Evolutionary conservation across 1,140 invertebrate genomes (phyloP).

Genomic region (Dendrolimus kikuchii): DNA sequence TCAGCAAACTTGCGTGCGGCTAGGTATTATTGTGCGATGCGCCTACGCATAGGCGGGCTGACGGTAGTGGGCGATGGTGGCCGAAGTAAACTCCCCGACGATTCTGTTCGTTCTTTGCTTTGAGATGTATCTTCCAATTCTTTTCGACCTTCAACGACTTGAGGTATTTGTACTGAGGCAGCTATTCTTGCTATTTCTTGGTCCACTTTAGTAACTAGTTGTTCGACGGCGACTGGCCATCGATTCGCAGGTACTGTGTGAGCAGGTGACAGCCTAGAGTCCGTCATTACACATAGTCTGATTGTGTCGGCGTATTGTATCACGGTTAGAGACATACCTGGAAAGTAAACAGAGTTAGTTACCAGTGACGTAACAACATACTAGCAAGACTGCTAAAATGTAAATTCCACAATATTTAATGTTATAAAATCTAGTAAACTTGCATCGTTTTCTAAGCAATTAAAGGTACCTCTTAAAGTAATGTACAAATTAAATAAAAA

Average conservation of each 20-base stretch:
- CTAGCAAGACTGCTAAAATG: too few relatives aligned
- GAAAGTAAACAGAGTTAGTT: constrained; percentile 24
- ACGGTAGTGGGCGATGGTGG: constrained; percentile 17
- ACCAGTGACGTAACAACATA: too few relatives aligned
- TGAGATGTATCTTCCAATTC: constrained; percentile 3
- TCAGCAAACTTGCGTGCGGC: too few relatives aligned
- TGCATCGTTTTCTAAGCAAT: constrained; percentile 1
- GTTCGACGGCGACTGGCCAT: constrained; percentile 48
- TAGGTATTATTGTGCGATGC: constrained; percentile 16
- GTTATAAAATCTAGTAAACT: too few relatives aligned
- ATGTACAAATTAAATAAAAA: too few relatives aligned
- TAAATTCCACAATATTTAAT: too few relatives aligned
- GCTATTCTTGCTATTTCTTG: constrained; percentile 47
- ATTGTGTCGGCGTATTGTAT: constrained; percentile 81
- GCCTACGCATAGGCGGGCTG: constrained; percentile 25
- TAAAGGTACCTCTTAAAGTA: neutral
- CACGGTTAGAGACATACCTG: constrained; percentile 83
- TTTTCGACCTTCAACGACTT: constrained; percentile 3
- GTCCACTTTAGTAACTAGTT: constrained; percentile 45
- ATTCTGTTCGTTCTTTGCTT: too few relatives aligned
- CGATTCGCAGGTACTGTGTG: constrained; percentile 52
- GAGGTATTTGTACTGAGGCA: constrained; percentile 6
- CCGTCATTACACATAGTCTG: constrained; percentile 82
- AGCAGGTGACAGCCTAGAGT: constrained; percentile 78
- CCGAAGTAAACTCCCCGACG: constrained; percentile 12